phyloP scores from a whole-genome alignment of 2,113 vertebrate genomes.

The Erpornis zantholeuca region DNA sequence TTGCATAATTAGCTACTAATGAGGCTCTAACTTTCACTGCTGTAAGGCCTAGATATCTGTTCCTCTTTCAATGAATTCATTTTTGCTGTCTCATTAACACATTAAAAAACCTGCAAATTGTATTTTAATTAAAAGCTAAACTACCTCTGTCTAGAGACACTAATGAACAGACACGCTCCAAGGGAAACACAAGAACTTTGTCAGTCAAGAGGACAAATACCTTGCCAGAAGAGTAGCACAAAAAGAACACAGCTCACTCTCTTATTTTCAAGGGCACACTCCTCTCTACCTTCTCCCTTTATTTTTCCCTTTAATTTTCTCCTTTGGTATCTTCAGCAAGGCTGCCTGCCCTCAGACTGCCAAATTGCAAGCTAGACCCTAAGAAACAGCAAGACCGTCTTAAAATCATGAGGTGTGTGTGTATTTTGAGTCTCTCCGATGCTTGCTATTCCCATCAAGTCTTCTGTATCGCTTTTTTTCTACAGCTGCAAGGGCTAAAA shows the following conservation, averaged over 20 bases:
- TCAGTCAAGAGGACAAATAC: slow-evolving; percentile 13
- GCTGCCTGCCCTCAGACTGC: not conserved
- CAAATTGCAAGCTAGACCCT: not conserved
- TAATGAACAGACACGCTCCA: slow-evolving; percentile 47
- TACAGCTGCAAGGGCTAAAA: not conserved
- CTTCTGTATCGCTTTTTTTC: not conserved
- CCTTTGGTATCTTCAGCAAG: not conserved
- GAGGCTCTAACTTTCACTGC: slow-evolving; percentile 54
- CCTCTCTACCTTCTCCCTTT: not conserved
- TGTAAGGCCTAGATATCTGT: slow-evolving; percentile 48
- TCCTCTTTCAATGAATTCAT: slow-evolving; percentile 60
- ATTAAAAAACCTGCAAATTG: slow-evolving; percentile 55
- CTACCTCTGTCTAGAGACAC: slow-evolving; percentile 42
- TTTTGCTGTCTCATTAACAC: slow-evolving; percentile 69
- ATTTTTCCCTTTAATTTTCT: not conserved
- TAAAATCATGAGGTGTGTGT: not conserved
- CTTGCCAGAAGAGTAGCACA: not conserved
- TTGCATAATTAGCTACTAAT: slow-evolving; percentile 69
- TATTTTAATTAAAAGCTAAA: slow-evolving; percentile 71
- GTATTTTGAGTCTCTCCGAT: not conserved
- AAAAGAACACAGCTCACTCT: not conserved
- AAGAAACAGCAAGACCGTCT: not conserved
- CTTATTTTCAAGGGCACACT: not conserved
- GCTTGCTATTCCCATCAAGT: not conserved
- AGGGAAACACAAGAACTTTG: not conserved